phyloP scores from a whole-genome alignment of 2,797 vertebrate species.

The Numenius phaeopus region DNA sequence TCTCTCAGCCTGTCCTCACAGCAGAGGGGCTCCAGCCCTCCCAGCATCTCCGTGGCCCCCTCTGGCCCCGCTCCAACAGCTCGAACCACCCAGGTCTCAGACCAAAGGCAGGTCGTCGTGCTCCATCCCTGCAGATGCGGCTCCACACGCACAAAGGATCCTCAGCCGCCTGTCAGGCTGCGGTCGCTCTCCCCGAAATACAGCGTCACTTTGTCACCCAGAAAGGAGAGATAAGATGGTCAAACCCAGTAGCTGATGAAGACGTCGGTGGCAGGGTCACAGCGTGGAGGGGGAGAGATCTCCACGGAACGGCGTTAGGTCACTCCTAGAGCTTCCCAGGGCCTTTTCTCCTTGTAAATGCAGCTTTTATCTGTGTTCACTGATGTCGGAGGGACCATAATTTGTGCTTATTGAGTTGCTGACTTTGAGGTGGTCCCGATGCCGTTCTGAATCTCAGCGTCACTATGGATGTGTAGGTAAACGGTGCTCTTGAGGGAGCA shows the following conservation, averaged over 20 bases:
- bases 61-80: not conserved
- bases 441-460: not conserved
- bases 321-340: not conserved
- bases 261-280: rapidly evolving
- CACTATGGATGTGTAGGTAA: rapidly evolving
- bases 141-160: not conserved
- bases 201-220: rapidly evolving
- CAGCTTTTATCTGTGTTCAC: not conserved
- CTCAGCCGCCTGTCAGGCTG: not conserved
- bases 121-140: rapidly evolving
- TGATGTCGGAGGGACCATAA: rapidly evolving
- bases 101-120: rapidly evolving
- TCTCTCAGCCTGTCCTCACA: not conserved
- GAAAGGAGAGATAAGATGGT: not conserved
- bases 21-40: not conserved
- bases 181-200: not conserved
- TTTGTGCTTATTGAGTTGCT: not conserved
- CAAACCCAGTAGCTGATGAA: not conserved
- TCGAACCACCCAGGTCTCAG: rapidly evolving
- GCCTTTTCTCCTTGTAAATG: not conserved
- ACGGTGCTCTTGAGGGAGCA: not conserved
- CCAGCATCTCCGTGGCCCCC: not conserved
- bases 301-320: not conserved
- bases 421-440: rapidly evolving
- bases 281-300: not conserved